phyloP scores from a whole-genome alignment of 2,113 vertebrate species.

The Labeo rohita region DNA sequence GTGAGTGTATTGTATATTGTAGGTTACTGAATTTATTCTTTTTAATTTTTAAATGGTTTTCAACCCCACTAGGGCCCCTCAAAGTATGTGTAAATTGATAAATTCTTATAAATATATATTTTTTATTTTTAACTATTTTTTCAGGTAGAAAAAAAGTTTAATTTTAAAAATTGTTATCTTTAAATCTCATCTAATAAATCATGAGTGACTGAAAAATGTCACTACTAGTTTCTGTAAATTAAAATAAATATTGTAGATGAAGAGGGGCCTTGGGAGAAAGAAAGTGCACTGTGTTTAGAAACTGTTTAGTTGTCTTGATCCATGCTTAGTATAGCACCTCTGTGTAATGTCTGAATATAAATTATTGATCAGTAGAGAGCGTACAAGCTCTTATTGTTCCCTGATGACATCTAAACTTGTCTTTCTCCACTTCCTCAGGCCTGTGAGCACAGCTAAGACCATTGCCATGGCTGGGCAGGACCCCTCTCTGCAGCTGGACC shows the following conservation, averaged over 20 bases:
- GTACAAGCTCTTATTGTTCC: background rate
- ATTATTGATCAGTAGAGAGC: background rate
- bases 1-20: constrained; percentile 77
- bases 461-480: constrained; percentile 89
- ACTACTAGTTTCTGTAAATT: background rate
- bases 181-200: background rate
- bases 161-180: background rate
- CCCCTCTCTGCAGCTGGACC: constrained; percentile 91
- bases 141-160: background rate
- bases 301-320: background rate
- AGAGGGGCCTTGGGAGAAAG: no score
- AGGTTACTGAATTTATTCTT: background rate
- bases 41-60: background rate
- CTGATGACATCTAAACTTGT: constrained; percentile 4
- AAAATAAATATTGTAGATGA: no score
- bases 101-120: no score
- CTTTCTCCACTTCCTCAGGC: constrained; percentile 60
- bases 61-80: background rate
- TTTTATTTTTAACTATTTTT: background rate
- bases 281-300: background rate
- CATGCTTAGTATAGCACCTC: background rate
- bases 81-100: background rate
- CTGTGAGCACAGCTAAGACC: constrained; percentile 89
- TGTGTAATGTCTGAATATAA: background rate
- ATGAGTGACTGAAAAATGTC: background rate